Evolutionary conservation across 2,797 vertebrate species (phyloP).

Genomic region (Leucoraja ocellata): DNA sequence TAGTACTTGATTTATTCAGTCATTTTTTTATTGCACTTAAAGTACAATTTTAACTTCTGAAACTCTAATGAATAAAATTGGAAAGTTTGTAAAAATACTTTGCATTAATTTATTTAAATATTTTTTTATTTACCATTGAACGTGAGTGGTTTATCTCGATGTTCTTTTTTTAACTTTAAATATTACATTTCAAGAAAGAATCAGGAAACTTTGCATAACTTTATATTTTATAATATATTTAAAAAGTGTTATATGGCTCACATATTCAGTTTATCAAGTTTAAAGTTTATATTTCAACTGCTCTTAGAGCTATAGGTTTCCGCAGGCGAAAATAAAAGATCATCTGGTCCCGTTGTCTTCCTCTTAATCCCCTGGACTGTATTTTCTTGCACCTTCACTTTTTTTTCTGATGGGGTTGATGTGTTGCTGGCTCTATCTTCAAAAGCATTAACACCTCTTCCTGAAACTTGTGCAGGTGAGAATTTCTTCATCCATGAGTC

Average conservation of each 20-base stretch:
- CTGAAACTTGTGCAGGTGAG: not conserved
- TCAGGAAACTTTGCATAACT: not conserved
- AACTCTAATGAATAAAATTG: conserved; percentile 28
- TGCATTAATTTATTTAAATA: not conserved
- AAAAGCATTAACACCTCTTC: not conserved
- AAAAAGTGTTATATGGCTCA: not conserved
- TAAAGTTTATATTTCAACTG: not conserved
- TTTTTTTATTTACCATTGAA: not conserved
- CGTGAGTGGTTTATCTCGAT: not conserved
- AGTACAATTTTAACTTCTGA: not conserved
- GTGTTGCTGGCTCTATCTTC: not conserved
- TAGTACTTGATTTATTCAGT: conserved; percentile 83
- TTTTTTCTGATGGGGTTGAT: not conserved
- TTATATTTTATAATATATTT: not conserved
- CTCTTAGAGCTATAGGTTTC: not conserved
- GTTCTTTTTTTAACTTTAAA: not conserved
- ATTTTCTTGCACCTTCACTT: not conserved
- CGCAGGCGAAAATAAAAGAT: no score
- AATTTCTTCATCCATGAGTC: not conserved
- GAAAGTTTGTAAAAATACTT: conserved; percentile 24
- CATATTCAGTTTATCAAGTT: no score
- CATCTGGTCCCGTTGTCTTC: not conserved
- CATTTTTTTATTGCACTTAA: conserved; percentile 79
- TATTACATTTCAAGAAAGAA: not conserved
- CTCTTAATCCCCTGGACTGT: not conserved